Evolutionary conservation across 2,888 invertebrate species (phyloP), one percentile per base, ranked within the genome.

Genomic region (Rhingia rostrata): DNA sequence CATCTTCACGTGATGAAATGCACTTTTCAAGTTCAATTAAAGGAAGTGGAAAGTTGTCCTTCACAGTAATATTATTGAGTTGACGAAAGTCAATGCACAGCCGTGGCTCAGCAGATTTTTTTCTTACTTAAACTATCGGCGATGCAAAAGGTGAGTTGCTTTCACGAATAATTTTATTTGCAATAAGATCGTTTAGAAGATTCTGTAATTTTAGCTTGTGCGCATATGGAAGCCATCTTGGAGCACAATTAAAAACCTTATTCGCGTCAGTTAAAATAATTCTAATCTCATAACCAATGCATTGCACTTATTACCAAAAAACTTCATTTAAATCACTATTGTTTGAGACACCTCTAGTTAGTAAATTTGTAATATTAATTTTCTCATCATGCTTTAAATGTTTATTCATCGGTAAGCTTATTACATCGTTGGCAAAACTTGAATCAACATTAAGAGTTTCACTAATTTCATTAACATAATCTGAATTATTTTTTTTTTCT

Each of bases 381-480:
- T 64, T 73, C 4, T 73, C 73, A 45, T 32, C 45, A 7, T 39
- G 22, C 12, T 4, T 54, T n/a, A 63, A 73, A 51, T 56, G 54
- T 39, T 73, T 45, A 39, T 73, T 78, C 6, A 70, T 64, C 7
- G 63, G 41, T 14, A 64, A 37, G 14, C 10, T 41, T 63, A 63
- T 7, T 3, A 9, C 37, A 35, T 78, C 35, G 7, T 78, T 51
- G 7, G 49, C n/a, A 70, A 49, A 22, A 14, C 54, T 61, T 14
- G 45, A 47, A 69, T 77, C 54, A 22, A 69, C 69, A 61, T 56
- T 77, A 33, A 63, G 56, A 56, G 69, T 78, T 10, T 70, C 35
- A 33, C 7, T 22, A 4, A 45, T 49, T n/a, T 12, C 7, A 47
- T 63, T 5, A 9, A 54, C 56, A 58, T n/a, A 54, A 47, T 3